Percentiles rank a stretch among this genome's conserved stretches.
Evolutionary conservation across 2,797 vertebrate species (phyloP).

Genomic region (Cossypha dichroa): DNA sequence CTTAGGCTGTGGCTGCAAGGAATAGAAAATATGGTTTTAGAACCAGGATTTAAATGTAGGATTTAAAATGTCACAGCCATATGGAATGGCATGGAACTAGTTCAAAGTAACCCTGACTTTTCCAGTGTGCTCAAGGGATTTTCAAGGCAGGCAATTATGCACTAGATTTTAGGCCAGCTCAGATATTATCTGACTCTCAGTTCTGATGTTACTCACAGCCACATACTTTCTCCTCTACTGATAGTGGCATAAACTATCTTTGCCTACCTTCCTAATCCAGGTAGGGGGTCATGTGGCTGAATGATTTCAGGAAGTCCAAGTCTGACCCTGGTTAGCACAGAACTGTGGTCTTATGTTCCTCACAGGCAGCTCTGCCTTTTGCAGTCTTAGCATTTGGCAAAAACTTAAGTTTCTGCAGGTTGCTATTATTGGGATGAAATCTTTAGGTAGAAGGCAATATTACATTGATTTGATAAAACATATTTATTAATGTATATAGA

Average conservation of each 20-base stretch:
- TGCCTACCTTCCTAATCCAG: background rate
- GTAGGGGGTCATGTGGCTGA: background rate
- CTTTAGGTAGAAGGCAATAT: background rate
- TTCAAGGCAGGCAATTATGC: background rate
- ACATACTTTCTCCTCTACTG: background rate
- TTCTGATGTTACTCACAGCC: background rate
- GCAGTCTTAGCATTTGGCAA: background rate
- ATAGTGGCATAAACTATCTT: background rate
- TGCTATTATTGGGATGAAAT: background rate
- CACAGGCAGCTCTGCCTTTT: background rate
- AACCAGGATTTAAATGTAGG: background rate
- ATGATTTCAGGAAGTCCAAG: accelerated
- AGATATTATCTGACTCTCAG: background rate
- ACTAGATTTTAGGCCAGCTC: background rate
- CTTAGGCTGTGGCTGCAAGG: background rate
- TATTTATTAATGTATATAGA: background rate
- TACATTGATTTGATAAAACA: background rate
- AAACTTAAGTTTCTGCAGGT: background rate
- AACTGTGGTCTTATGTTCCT: background rate
- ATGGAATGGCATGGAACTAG: background rate
- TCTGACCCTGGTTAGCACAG: background rate
- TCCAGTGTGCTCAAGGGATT: background rate
- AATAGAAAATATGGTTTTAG: constrained; percentile 16
- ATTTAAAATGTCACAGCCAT: background rate
- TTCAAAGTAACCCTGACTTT: background rate